These are phyloP conservation scores for Platichthys flesus DNA, from an alignment of 2,113 vertebrate genomes.

Conservation along the genomic window DNA sequence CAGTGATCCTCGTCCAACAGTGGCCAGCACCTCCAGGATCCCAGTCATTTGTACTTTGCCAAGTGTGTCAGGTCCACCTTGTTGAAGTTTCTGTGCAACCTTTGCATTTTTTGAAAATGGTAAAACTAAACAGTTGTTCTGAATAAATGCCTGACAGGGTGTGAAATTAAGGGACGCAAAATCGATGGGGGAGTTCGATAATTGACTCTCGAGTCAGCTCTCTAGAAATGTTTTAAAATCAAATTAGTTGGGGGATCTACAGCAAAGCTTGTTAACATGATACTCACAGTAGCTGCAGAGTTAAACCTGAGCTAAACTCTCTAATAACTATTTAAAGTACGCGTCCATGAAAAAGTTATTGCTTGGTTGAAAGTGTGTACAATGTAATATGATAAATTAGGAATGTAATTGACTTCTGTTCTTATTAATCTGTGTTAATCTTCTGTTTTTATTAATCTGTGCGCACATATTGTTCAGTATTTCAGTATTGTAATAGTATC, in stretches of 20 bases:
- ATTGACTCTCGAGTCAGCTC: neutral
- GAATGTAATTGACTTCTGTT: too few relatives aligned
- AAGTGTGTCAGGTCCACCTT: neutral
- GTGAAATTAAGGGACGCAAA: constrained; percentile 14
- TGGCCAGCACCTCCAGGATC: constrained; percentile 11
- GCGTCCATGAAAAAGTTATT: too few relatives aligned
- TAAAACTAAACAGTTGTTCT: neutral
- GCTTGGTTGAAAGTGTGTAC: too few relatives aligned
- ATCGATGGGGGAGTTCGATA: neutral
- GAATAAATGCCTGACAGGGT: constrained; percentile 4
- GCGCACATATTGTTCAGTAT: too few relatives aligned
- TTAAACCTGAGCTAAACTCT: too few relatives aligned
- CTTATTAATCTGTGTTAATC: neutral
- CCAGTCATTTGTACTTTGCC: neutral
- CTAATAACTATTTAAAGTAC: too few relatives aligned
- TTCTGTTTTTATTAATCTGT: neutral
- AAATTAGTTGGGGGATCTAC: neutral
- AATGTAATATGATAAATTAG: too few relatives aligned
- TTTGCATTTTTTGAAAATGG: constrained; percentile 18
- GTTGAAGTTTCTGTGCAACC: neutral
- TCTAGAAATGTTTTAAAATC: neutral
- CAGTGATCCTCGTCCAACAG: neutral
- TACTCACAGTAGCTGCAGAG: too few relatives aligned
- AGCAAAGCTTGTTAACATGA: too few relatives aligned
- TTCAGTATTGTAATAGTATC: too few relatives aligned